Evolutionary conservation across 2,113 vertebrate genomes (phyloP), one percentile per base, ranked within the genome.

Genomic region (Lontra canadensis): DNA sequence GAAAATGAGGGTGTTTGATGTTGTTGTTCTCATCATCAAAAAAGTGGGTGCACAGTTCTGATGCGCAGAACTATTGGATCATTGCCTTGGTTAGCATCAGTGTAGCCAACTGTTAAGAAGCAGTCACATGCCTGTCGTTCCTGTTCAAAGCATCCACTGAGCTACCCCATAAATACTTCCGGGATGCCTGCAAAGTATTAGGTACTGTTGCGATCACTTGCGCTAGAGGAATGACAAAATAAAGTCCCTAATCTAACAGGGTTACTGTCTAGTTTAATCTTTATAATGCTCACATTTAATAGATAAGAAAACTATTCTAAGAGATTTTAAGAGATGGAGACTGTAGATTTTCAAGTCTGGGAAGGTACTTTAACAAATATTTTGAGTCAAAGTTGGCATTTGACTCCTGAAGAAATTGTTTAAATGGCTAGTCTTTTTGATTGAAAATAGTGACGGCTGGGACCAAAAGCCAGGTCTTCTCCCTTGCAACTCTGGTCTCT

Each of bases 331-430:
- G 88, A 91, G n/a, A 78, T 18, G 26, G 71, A 96, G 17, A 61
- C 1, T 42, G 0, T n/a, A 71, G 25, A 80, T 84, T 81, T 97
- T 93, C 34, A 88, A 57, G 36, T 85, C 44, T 82, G 55, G 55
- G 9, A 65, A 44, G 42, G 18, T 44, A 81, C 18, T 12, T 95
- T 71, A 42, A 73, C 94, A 76, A 88, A 29, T 6, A 76, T 18
- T 87, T 80, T 86, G 73, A 52, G 84, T 90, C 55, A 61, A 90
- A 91, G 10, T 29, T 8, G 86, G 82, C 71, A 65, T 91, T 96
- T 97, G 73, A 88, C n/a, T 91, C 39, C 80, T 7, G 47, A 95
- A 82, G 44, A 96, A 91, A 57, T 42, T 11, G 2, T 96, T 78
- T 44, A 63, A 95, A 88, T 18, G 7, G 9, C 86, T 87, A 63